Evolutionary conservation across 2,888 invertebrate genomes (phyloP).

Genomic region (Pristionchus entomophagus): DNA sequence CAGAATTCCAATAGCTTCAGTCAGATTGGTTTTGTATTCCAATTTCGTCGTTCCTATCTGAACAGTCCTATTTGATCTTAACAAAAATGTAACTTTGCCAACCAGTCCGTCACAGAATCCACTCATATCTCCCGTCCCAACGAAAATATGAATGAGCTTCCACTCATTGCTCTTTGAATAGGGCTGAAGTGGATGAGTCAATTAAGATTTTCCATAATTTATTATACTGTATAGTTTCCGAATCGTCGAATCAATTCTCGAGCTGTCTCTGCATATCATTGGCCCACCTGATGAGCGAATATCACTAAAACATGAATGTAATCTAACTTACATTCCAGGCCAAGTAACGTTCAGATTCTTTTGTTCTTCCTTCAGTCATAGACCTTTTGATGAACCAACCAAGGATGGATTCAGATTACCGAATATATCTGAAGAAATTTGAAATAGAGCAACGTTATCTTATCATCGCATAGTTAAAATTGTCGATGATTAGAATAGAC

Average conservation of each 20-base stretch:
- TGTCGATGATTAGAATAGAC: too few species aligned
- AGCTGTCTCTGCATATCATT: not conserved
- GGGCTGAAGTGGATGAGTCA: not conserved
- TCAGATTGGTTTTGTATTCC: not conserved
- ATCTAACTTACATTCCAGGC: not conserved
- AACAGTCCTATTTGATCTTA: not conserved
- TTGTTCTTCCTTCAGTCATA: not conserved
- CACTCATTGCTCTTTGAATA: not conserved
- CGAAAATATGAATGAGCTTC: conserved; percentile 6
- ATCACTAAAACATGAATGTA: not conserved
- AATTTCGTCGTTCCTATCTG: not conserved
- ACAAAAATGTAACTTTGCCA: not conserved
- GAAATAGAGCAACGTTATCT: not conserved
- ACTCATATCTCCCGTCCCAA: not conserved
- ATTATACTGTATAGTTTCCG: not conserved
- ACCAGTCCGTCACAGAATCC: not conserved
- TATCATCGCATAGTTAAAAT: too few species aligned
- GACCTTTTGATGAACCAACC: not conserved
- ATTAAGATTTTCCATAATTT: not conserved
- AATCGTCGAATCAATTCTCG: conserved; percentile 16
- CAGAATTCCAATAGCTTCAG: not conserved
- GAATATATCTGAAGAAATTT: not conserved
- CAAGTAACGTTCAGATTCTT: not conserved
- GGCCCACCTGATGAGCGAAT: not conserved
- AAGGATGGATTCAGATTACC: not conserved